phyloP scores from a whole-genome alignment of 2,113 vertebrate genomes.

The Prochilodus magdalenae region DNA sequence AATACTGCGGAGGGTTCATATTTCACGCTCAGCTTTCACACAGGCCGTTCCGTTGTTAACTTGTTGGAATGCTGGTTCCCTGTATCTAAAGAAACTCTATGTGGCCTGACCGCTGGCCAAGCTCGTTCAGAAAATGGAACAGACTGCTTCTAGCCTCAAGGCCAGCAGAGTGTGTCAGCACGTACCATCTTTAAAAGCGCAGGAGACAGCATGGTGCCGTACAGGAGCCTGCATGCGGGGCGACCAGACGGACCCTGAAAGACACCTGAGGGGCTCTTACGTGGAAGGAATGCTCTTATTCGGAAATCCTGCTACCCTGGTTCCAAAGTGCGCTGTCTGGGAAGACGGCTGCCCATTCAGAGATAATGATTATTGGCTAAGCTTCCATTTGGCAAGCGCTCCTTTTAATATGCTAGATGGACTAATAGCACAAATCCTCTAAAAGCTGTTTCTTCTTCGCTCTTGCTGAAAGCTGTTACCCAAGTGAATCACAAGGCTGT shows the following conservation, averaged over 20 bases:
- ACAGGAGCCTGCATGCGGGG: background rate
- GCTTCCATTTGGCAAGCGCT: background rate
- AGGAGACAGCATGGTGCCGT: background rate
- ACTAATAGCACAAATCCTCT: slow-evolving; percentile 1
- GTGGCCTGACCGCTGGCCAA: background rate
- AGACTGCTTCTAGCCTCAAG: background rate
- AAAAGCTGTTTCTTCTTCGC: background rate
- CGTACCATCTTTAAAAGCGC: background rate
- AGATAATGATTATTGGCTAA: background rate
- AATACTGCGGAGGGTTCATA: background rate
- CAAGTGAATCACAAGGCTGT: slow-evolving; percentile 9
- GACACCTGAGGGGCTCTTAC: background rate
- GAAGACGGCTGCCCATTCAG: background rate
- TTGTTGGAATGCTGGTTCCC: background rate
- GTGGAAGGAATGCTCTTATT: background rate
- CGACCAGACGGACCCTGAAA: background rate
- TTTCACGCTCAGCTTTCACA: background rate
- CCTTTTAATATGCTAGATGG: background rate
- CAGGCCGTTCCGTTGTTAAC: background rate
- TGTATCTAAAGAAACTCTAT: background rate
- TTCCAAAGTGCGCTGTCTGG: background rate
- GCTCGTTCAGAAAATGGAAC: background rate
- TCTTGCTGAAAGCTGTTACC: background rate
- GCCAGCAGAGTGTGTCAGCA: background rate
- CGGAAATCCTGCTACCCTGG: background rate